Base-by-base conservation (phyloP, 1,140 invertebrate species). In the Drosophila virilis region DNA sequence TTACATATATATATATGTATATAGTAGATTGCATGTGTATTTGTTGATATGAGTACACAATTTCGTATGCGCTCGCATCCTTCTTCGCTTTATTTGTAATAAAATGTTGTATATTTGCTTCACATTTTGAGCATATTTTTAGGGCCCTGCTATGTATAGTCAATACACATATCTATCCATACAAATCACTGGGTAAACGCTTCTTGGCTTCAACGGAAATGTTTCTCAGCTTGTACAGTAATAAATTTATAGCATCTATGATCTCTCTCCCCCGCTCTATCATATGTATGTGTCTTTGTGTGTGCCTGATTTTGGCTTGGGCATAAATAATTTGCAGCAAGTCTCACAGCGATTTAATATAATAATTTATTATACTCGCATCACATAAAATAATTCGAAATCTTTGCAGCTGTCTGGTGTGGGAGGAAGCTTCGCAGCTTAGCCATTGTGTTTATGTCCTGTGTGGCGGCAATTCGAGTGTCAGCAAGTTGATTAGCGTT, bases 321-420 rank as follows among this genome's bases (percentile, higher is more conserved):
- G 74, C 79, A 81, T 81, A 81, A 81, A 82, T 78, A 80, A 82
- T 82, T 77, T 62, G 74, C 61, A 43, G 74, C 65, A 67, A 82
- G 74, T 82, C 79, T 82, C 58, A 71, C 79, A 60, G 70, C 74
- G 61, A 82, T 74, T 79, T 71, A 79, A 82, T 78, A 82, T 64
- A 71, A 64, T 72, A 75, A 68, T 68, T 68, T 74, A 74, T 74
- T 68, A 69, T 8, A 69, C 35, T 60, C 33, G 48, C 40, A 35
- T 42, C 57, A 57, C 32, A 70, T 62, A 40, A 62, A 60, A 54
- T 61, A 71, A 71, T 71, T 57, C 51, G 40, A 32, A 71, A 48
- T 43, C 50, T 33, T 46, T 38, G n/a, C n/a, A 35, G 6, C 2
- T 3, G 15, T 28, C 8, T 38, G 8, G 10, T 32, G 6, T 22